Percentiles rank a stretch among this genome's conserved stretches.
phyloP scores from a whole-genome alignment of 2,888 invertebrate species.

The Gnatocerus cornutus region DNA sequence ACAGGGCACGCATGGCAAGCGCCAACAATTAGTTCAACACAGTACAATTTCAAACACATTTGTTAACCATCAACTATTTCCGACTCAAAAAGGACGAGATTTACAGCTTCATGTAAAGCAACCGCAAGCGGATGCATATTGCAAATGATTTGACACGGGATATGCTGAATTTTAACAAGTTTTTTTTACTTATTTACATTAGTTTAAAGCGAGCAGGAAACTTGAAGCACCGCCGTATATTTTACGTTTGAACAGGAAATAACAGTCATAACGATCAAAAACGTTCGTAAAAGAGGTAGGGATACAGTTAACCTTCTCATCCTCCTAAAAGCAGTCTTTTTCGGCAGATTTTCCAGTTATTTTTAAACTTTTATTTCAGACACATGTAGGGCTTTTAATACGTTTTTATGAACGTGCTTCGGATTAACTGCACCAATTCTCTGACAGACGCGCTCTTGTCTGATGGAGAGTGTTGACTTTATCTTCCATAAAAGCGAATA shows the following conservation, averaged over 20 bases:
- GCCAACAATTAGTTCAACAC: slow-evolving; percentile 12
- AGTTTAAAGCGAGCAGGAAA: slow-evolving; percentile 37
- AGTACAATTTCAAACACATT: slow-evolving; percentile 23
- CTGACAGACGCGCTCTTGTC: slow-evolving; percentile 40
- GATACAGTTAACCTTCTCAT: slow-evolving; percentile 28
- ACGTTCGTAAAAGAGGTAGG: slow-evolving; percentile 52
- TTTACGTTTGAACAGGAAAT: slow-evolving; percentile 54
- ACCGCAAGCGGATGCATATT: slow-evolving; percentile 29
- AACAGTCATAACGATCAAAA: slow-evolving; percentile 55
- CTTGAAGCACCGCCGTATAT: slow-evolving; percentile 28
- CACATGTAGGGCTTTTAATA: slow-evolving; percentile 46
- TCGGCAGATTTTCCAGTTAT: slow-evolving; percentile 52
- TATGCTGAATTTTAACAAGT: slow-evolving; percentile 21
- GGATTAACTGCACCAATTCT: slow-evolving; percentile 36
- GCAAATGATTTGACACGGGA: slow-evolving; percentile 32
- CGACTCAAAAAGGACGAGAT: slow-evolving; percentile 18
- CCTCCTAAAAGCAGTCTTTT: slow-evolving; percentile 46
- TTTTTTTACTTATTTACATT: slow-evolving; percentile 31
- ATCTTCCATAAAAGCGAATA: slow-evolving; percentile 42
- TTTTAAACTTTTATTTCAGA: slow-evolving; percentile 50
- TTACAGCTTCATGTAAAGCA: slow-evolving; percentile 19
- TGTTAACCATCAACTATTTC: slow-evolving; percentile 31
- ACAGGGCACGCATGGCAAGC: slow-evolving; percentile 2
- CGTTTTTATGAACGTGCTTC: slow-evolving; percentile 40
- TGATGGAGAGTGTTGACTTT: slow-evolving; percentile 41